Evolutionary conservation across 2,113 vertebrate species (phyloP).

Genomic region (Lophotis ruficrista): DNA sequence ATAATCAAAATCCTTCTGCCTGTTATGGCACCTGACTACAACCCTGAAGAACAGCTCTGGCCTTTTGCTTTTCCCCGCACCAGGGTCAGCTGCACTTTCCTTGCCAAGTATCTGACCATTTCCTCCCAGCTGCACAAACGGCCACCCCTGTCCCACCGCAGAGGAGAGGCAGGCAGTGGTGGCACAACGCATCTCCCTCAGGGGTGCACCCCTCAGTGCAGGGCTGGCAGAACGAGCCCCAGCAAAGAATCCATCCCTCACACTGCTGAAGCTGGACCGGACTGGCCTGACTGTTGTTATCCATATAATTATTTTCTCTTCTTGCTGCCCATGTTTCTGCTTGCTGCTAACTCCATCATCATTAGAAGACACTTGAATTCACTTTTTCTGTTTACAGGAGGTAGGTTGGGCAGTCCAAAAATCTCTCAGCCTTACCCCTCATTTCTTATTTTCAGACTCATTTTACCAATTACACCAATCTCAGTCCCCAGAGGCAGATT

Average conservation of each 20-base stretch:
- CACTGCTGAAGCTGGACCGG: background rate
- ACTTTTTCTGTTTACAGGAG: background rate
- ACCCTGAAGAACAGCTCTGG: background rate
- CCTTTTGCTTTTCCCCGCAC: background rate
- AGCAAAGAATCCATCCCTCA: background rate
- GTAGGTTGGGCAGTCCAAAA: background rate
- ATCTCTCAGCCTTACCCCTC: background rate
- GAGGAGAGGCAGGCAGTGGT: no score
- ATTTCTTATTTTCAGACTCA: background rate
- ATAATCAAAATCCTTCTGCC: background rate
- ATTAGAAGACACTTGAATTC: background rate
- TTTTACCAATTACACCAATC: background rate
- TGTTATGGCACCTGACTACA: background rate
- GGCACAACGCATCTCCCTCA: rapidly evolving
- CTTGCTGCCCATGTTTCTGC: background rate
- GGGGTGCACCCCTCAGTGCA: rapidly evolving
- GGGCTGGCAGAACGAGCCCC: background rate
- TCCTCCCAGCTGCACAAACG: no score
- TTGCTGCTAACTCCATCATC: background rate
- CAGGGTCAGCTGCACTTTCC: no score
- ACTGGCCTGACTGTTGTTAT: no score
- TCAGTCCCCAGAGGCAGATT: background rate
- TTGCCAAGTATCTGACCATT: background rate
- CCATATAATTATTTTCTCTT: background rate
- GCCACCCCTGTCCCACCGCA: background rate